Conservation (phyloP, 2,797 vertebrate species). For the Buphagus erythrorhynchus region DNA sequence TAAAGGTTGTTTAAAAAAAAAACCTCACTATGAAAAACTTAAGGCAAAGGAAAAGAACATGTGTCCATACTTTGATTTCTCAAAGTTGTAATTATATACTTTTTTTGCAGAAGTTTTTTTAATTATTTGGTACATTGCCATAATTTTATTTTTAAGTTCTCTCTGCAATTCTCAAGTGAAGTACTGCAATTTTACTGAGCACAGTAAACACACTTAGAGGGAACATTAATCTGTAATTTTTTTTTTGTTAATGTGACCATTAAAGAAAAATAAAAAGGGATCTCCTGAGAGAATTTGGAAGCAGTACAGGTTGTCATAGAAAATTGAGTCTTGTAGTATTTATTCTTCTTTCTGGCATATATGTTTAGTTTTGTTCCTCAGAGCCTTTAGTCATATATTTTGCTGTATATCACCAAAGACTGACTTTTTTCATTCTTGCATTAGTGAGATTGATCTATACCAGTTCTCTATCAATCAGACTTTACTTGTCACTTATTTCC, state of each 20-base stretch:
- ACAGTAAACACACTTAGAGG: conserved; percentile 7
- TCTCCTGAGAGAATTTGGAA: conserved; percentile 11
- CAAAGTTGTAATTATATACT: neutral
- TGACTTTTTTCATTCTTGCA: neutral
- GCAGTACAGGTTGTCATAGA: neutral
- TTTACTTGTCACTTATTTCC: neutral
- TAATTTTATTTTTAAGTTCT: neutral
- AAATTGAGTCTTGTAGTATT: conserved; percentile 12
- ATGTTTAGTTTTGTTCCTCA: conserved; percentile 3
- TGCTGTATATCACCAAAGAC: neutral
- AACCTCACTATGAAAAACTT: accelerated
- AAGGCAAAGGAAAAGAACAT: neutral
- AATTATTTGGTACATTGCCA: neutral
- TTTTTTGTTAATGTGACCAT: conserved; percentile 6
- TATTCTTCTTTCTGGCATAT: neutral
- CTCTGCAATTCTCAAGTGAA: conserved; percentile 9
- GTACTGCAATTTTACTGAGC: neutral
- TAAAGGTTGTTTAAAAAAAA: neutral
- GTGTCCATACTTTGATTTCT: neutral
- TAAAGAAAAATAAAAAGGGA: neutral
- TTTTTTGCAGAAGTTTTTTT: neutral
- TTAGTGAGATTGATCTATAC: neutral
- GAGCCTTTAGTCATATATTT: neutral
- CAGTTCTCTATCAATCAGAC: neutral
- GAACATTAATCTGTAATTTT: neutral